These are phyloP conservation scores for Calephelis nemesis DNA, from an alignment of 1,140 invertebrate species.

Conservation along the genomic window DNA sequence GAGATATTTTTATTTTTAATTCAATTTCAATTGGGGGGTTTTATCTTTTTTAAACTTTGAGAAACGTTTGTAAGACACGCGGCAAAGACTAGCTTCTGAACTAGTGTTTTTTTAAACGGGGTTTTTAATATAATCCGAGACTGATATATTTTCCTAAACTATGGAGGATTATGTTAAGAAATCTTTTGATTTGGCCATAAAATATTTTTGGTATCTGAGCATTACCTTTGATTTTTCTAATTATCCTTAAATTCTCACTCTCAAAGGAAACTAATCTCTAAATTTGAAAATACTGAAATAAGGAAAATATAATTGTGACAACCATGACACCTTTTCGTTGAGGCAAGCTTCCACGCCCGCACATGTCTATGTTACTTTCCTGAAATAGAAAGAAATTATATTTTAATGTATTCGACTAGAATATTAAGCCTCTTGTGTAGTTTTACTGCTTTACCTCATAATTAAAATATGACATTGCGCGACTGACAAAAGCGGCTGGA, in stretches of 20 bases:
- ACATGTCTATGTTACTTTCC: conserved; percentile 79
- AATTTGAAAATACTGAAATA: conserved; percentile 30
- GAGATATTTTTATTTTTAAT: too few species aligned
- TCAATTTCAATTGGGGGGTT: too few species aligned
- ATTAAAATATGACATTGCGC: too few species aligned
- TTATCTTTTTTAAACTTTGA: too few species aligned
- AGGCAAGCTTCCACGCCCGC: conserved; percentile 62
- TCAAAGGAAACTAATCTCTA: neutral
- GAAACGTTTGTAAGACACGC: too few species aligned
- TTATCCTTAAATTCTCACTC: too few species aligned
- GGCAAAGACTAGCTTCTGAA: too few species aligned
- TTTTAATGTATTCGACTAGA: neutral
- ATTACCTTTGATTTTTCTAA: neutral
- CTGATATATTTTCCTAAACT: neutral
- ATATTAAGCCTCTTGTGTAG: too few species aligned
- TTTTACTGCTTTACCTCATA: too few species aligned
- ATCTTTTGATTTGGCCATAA: neutral
- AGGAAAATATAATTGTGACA: conserved; percentile 35
- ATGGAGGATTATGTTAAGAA: neutral
- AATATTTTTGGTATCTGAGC: neutral
- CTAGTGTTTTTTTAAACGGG: too few species aligned
- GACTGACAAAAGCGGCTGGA: too few species aligned
- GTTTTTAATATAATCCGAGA: too few species aligned
- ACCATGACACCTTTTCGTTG: conserved; percentile 43
- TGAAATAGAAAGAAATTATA: conserved; percentile 43